Evolutionary conservation across 1,140 invertebrate genomes (phyloP), one percentile per base, ranked within the genome.

Genomic region (Zaprionus lachaisei): DNA sequence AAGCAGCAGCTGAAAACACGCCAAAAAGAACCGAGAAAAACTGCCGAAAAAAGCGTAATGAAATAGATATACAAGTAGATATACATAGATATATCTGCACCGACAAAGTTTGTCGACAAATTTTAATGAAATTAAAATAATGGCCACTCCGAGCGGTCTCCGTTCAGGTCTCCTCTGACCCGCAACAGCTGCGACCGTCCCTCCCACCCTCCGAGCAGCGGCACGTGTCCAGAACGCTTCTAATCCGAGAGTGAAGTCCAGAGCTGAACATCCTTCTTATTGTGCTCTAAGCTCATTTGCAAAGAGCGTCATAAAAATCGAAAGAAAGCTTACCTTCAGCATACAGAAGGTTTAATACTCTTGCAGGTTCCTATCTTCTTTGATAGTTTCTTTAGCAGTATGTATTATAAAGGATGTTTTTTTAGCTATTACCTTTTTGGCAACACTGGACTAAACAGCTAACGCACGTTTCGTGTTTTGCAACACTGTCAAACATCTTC

Each of bases 81-180:
- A 41, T 41, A 41, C 38, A 41, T 1, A 41, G 14, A 41, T 41
- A 61, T 20, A 49, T 70, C n/a, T 28, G 24, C 14, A 17, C 6
- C n/a, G 38, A 56, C 17, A 70, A 77, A 77, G 56, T 72, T 77
- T 77, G 63, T 71, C 73, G 44, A 34, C 14, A 65, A 24, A 54
- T 73, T 73, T 58, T 63, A 80, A 80, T 80, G 66, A 77, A 84
- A 80, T 84, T 80, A 84, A 80, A 83, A 83, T 79, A 82, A 83
- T 26, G 70, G 41, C 55, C n/a, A 60, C 26, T 58, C 44, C 44
- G 20, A 38, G 41, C 7, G 41, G n/a, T 34, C 31, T 34, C 9
- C 31, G 31, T 4, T 47, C 41, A 47, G n/a, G 41, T 51, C 41
- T 4, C 47, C 20, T 6, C 3, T 49, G 41, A 47, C 41, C 41